Percentiles rank a stretch among this genome's conserved stretches.
phyloP scores from a whole-genome alignment of 2,888 invertebrate genomes.

The Bombylius discolor region DNA sequence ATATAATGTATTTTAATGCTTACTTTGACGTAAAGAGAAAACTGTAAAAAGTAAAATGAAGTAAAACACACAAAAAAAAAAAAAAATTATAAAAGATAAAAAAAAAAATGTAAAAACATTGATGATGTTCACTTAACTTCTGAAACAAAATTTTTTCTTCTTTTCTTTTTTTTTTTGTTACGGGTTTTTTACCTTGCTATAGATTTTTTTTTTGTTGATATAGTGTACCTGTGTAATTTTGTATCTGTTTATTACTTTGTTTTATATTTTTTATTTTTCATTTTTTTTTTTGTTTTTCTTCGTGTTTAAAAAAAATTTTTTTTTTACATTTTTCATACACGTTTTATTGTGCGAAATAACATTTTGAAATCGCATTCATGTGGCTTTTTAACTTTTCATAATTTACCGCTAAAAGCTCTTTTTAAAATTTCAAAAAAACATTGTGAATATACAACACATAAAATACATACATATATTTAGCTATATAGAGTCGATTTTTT shows the following conservation, averaged over 20 bases:
- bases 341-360: too few relatives aligned
- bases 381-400: slow-evolving; percentile 39
- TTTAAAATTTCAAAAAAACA: slow-evolving; percentile 28
- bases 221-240: too few relatives aligned
- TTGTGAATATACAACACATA: not conserved
- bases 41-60: too few relatives aligned
- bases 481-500: too few relatives aligned
- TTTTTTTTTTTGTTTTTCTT: not conserved
- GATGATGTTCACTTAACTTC: not conserved
- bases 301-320: not conserved
- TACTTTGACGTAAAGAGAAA: not conserved
- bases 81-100: not conserved
- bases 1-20: not conserved
- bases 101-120: not conserved
- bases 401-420: slow-evolving; percentile 39
- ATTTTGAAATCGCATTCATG: slow-evolving; percentile 24
- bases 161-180: too few relatives aligned
- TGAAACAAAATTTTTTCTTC: not conserved
- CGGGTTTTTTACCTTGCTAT: too few relatives aligned
- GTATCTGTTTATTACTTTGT: not conserved
- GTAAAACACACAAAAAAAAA: too few relatives aligned
- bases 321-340: too few relatives aligned
- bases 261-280: not conserved
- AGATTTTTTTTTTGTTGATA: too few relatives aligned
- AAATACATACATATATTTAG: not conserved